Conservation (phyloP, 2,113 vertebrate genomes). For the Electrona antarctica region DNA sequence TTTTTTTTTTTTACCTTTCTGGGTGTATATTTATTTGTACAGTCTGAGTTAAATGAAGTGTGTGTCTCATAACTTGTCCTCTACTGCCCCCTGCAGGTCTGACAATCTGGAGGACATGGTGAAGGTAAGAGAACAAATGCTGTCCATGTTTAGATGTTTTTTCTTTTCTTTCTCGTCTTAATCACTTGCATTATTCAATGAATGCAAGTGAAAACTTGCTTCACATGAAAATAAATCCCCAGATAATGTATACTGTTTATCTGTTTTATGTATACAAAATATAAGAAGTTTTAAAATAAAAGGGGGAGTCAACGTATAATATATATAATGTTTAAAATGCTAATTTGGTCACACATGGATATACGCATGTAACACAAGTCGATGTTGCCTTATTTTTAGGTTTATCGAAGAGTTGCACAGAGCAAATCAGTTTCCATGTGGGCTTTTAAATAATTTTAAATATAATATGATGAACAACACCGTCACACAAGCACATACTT, state of each 20-base stretch:
- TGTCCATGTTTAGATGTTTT: neutral
- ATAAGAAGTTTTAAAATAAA: too few species aligned
- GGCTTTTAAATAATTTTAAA: too few species aligned
- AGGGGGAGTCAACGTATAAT: neutral
- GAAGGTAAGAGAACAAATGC: constrained; percentile 81
- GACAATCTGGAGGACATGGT: constrained; percentile 84
- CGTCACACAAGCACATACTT: too few species aligned
- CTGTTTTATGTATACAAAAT: too few species aligned
- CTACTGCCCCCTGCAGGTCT: constrained; percentile 97
- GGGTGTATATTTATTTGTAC: too few species aligned
- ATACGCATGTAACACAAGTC: neutral
- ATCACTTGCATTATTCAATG: too few species aligned
- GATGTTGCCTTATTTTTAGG: neutral
- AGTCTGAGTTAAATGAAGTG: too few species aligned
- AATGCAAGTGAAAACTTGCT: too few species aligned
- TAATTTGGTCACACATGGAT: neutral
- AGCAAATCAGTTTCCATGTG: constrained; percentile 18
- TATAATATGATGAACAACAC: too few species aligned
- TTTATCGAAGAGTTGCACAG: neutral
- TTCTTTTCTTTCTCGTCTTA: neutral
- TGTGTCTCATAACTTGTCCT: constrained; percentile 84
- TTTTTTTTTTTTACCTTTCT: too few species aligned
- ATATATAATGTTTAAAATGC: neutral
- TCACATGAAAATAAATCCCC: too few species aligned
- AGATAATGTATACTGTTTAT: too few species aligned